Conservation (phyloP, 2,797 vertebrate species). For the Neostethus bicornis region DNA sequence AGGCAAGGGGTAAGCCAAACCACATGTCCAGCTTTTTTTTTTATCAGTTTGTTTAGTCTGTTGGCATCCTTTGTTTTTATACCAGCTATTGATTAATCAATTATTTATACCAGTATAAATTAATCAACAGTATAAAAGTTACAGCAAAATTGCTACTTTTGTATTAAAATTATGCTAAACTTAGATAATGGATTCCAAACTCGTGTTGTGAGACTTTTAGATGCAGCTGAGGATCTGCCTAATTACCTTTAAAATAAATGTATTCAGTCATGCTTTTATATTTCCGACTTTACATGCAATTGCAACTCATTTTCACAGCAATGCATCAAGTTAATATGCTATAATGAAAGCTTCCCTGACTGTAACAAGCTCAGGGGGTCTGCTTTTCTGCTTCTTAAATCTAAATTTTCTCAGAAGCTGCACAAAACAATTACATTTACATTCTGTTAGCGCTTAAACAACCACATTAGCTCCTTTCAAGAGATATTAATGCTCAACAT, state of each 20-base stretch:
- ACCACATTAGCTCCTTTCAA: not conserved
- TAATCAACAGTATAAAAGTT: too few species aligned
- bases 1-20: too few species aligned
- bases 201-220: not conserved
- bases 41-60: too few species aligned
- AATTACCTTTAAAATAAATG: slow-evolving; percentile 1
- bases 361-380: not conserved
- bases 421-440: not conserved
- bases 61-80: not conserved
- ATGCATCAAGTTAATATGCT: not conserved
- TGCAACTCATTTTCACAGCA: not conserved
- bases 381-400: not conserved
- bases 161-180: not conserved
- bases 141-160: not conserved
- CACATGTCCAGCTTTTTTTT: too few species aligned
- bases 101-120: not conserved
- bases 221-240: not conserved
- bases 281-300: not conserved
- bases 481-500: not conserved
- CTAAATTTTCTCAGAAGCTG: not conserved
- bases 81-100: not conserved
- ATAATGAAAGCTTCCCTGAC: not conserved
- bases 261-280: not conserved
- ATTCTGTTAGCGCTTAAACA: not conserved
- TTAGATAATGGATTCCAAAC: not conserved